These are phyloP conservation scores for Mustelus asterias DNA, from an alignment of 2,113 vertebrate species.

Conservation along the genomic window DNA sequence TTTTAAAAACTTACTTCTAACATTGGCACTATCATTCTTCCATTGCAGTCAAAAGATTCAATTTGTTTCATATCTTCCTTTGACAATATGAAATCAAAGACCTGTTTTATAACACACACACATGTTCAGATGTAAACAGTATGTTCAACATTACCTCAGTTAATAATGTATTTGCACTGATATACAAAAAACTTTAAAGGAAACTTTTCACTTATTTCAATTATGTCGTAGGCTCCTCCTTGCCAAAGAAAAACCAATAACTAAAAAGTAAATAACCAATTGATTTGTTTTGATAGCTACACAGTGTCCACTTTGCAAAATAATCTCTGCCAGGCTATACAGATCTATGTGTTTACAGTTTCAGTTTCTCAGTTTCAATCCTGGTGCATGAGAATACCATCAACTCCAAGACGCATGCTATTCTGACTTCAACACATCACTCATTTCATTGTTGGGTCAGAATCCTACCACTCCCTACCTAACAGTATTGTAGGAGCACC, in stretches of 20 bases:
- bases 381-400: neutral
- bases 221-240: neutral
- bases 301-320: neutral
- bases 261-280: neutral
- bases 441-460: neutral
- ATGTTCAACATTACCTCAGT: neutral
- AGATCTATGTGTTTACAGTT: too few relatives aligned
- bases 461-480: neutral
- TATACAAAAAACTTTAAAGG: neutral
- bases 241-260: neutral
- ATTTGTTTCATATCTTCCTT: conserved; percentile 54
- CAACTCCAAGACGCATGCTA: neutral
- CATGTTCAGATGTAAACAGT: neutral
- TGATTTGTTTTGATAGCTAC: neutral
- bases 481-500: neutral
- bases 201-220: neutral
- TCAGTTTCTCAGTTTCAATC: neutral
- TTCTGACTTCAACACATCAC: neutral
- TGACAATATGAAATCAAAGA: conserved; percentile 59
- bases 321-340: neutral
- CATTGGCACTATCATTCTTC: conserved; percentile 53
- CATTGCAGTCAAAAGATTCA: conserved; percentile 48
- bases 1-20: conserved; percentile 47
- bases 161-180: too few relatives aligned
- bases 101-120: conserved; percentile 40